phyloP scores from a whole-genome alignment of 2,797 vertebrate genomes.

The Muraenolepis orangiensis region DNA sequence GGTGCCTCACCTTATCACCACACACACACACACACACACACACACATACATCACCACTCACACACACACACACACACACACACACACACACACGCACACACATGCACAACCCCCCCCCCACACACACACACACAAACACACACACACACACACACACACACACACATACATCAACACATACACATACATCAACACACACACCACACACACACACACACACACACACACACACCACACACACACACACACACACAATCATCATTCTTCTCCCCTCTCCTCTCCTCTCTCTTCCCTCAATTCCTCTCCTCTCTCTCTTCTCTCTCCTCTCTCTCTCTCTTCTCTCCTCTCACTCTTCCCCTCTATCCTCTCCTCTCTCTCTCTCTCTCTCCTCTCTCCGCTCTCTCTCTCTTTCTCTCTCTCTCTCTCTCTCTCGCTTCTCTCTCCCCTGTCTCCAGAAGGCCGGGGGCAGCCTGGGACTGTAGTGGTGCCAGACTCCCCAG shows the following conservation, averaged over 20 bases:
- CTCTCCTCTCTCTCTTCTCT: not conserved
- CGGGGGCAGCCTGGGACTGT: constrained; percentile 1
- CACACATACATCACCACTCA: too few relatives aligned
- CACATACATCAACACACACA: constrained; percentile 1
- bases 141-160: constrained; percentile 28
- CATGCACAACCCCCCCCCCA: not conserved
- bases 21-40: constrained; percentile 28
- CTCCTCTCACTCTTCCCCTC: not conserved
- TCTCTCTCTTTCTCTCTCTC: too few relatives aligned
- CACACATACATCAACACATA: too few relatives aligned
- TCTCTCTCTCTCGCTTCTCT: not conserved
- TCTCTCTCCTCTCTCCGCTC: not conserved
- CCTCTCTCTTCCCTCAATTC: not conserved
- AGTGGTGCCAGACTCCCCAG: constrained; percentile 71
- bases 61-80: constrained; percentile 2
- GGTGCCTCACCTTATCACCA: constrained; percentile 77
- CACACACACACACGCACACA: not conserved
- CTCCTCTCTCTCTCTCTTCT: not conserved
- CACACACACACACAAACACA: too few relatives aligned
- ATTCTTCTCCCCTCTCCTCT: not conserved
- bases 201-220: not conserved
- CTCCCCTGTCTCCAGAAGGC: not conserved
- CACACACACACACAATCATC: not conserved
- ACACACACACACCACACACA: too few relatives aligned
- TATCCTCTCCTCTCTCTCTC: not conserved